These are phyloP conservation scores for Crenuchus spilurus DNA, from an alignment of 2,797 vertebrate species.

Conservation along the genomic window DNA sequence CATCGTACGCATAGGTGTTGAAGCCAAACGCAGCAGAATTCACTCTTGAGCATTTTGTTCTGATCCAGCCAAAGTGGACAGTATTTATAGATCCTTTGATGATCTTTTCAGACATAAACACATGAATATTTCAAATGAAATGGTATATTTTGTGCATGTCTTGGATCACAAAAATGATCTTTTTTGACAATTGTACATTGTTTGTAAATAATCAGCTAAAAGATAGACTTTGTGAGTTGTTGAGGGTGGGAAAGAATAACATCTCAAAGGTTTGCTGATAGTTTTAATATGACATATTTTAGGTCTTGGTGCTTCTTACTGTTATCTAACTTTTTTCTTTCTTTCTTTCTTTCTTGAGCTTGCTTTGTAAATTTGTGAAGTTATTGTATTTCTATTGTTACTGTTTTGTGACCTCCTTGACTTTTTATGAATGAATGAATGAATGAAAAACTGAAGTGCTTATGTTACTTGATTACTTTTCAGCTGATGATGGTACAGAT, in stretches of 20 bases:
- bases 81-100: constrained; percentile 76
- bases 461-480: constrained; percentile 33
- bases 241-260: constrained; percentile 62
- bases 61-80: constrained; percentile 74
- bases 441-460: constrained; percentile 7
- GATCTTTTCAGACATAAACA: constrained; percentile 71
- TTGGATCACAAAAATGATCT: constrained; percentile 73
- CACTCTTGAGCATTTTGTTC: constrained; percentile 44
- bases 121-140: constrained; percentile 82
- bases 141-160: constrained; percentile 79
- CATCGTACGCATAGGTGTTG: constrained; percentile 20
- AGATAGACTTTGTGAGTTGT: constrained; percentile 69
- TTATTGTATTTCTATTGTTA: constrained; percentile 56
- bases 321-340: constrained; percentile 54
- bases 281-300: constrained; percentile 68
- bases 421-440: constrained; percentile 37
- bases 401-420: constrained; percentile 49
- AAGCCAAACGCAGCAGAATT: constrained; percentile 35
- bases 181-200: constrained; percentile 82
- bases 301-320: constrained; percentile 37
- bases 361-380: constrained; percentile 76
- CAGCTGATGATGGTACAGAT: constrained; percentile 46
- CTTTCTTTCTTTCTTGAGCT: constrained; percentile 54
- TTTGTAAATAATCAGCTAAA: constrained; percentile 83
- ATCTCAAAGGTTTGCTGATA: constrained; percentile 64